These are phyloP conservation scores for Mycogona germanica DNA, from an alignment of 2,888 invertebrate species.

Conservation along the genomic window DNA sequence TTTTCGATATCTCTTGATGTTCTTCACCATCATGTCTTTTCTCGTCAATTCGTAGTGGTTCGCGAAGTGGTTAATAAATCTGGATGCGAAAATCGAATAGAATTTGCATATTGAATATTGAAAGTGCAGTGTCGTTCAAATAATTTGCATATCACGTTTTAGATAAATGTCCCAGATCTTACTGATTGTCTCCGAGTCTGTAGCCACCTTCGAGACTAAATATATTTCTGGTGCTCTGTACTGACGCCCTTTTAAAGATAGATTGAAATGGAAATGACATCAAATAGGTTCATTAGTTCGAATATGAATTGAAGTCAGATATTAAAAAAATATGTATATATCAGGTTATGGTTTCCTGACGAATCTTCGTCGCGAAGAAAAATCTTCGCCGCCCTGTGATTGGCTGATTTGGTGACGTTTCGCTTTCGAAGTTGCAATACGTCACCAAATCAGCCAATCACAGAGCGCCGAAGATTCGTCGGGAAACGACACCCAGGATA, in stretches of 20 bases:
- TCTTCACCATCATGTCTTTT: constrained; percentile 91
- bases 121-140: not conserved
- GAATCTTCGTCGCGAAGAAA: no score
- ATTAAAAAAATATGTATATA: not conserved
- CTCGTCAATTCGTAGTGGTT: constrained; percentile 91
- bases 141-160: not conserved
- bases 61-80: constrained; percentile 89
- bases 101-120: not conserved
- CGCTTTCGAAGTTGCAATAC: no score
- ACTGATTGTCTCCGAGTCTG: constrained; percentile 85
- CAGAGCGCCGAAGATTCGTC: no score
- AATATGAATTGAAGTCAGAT: not conserved
- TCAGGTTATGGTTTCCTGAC: no score
- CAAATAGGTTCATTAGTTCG: not conserved
- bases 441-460: no score
- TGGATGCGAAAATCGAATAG: constrained; percentile 29
- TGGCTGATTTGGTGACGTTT: no score
- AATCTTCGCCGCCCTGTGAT: no score
- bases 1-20: constrained; percentile 85
- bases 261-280: not conserved
- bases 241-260: constrained; percentile 53
- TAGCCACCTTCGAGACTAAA: constrained; percentile 88
- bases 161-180: constrained; percentile 31
- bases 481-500: no score
- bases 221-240: constrained; percentile 76